Percentiles rank a stretch among this genome's conserved stretches.
Evolutionary conservation across 2,113 vertebrate species (phyloP).

Genomic region (Cathartes aura): DNA sequence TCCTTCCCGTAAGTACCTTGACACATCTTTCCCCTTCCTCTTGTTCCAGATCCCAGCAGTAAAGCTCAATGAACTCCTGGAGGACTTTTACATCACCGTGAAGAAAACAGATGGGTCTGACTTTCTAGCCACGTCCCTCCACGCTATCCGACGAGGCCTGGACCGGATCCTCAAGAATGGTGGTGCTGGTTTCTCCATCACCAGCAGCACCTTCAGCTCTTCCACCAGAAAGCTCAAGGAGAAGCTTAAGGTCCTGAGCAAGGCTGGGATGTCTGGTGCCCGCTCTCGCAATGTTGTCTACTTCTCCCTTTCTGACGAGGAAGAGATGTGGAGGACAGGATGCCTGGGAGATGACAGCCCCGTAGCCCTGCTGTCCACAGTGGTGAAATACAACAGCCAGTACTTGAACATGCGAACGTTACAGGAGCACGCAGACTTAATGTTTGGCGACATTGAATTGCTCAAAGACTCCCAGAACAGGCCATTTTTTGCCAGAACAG

Average conservation of each 20-base stretch:
- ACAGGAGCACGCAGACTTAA: conserved; percentile 50
- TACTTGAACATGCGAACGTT: conserved; percentile 65
- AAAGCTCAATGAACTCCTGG: conserved; percentile 63
- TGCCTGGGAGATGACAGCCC: conserved; percentile 60
- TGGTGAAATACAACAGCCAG: conserved; percentile 73
- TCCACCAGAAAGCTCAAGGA: conserved; percentile 73
- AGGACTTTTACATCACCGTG: conserved; percentile 60
- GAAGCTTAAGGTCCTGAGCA: conserved; percentile 66
- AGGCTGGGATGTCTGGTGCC: conserved; percentile 56
- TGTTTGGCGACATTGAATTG: conserved; percentile 53
- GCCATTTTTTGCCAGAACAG: conserved; percentile 59
- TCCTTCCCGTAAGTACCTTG: neutral
- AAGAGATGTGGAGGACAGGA: conserved; percentile 60
- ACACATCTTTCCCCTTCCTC: conserved; percentile 2
- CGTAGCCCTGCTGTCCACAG: neutral
- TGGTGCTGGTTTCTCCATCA: conserved; percentile 62
- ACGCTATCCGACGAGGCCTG: conserved; percentile 26
- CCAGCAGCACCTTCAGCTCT: conserved; percentile 69
- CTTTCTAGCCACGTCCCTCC: conserved; percentile 65
- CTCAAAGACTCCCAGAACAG: conserved; percentile 64
- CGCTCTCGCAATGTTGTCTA: conserved; percentile 37
- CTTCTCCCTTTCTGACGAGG: conserved; percentile 58
- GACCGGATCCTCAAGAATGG: conserved; percentile 67
- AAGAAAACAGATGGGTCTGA: conserved; percentile 70
- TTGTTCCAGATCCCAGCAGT: conserved; percentile 68